Percentiles rank a stretch among this genome's conserved stretches.
Conservation (phyloP, 2,113 vertebrate genomes). For the Phaethornis superciliosus region DNA sequence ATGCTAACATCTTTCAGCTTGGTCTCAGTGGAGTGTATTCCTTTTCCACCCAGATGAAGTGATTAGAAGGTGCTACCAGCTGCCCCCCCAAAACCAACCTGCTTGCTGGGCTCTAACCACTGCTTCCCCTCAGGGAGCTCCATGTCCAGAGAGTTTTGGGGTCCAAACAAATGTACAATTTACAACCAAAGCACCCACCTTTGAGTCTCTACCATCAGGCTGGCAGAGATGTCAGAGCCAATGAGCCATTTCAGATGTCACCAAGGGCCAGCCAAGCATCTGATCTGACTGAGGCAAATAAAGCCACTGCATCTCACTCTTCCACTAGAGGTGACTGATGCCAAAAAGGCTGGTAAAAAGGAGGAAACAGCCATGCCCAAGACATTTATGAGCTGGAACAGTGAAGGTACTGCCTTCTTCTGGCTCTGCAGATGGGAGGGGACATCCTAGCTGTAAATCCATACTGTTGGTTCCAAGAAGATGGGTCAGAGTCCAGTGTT, state of each 20-base stretch:
- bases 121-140: background rate
- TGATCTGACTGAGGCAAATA: background rate
- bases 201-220: background rate
- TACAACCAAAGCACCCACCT: background rate
- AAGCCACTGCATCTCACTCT: background rate
- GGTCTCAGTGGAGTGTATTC: background rate
- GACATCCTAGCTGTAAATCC: background rate
- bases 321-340: background rate
- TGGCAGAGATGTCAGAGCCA: background rate
- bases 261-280: background rate
- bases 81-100: background rate
- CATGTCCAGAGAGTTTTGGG: background rate
- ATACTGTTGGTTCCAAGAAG: fast-evolving
- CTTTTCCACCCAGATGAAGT: background rate
- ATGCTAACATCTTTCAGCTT: background rate
- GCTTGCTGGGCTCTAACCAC: background rate
- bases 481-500: background rate
- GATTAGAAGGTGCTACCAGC: background rate
- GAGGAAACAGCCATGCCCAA: background rate
- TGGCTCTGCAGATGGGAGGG: background rate
- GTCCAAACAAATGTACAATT: background rate
- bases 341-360: background rate
- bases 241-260: background rate
- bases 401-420: background rate
- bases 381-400: background rate